These are phyloP conservation scores for Ferrisia virgata DNA, from an alignment of 2,888 invertebrate genomes.

Conservation along the genomic window DNA sequence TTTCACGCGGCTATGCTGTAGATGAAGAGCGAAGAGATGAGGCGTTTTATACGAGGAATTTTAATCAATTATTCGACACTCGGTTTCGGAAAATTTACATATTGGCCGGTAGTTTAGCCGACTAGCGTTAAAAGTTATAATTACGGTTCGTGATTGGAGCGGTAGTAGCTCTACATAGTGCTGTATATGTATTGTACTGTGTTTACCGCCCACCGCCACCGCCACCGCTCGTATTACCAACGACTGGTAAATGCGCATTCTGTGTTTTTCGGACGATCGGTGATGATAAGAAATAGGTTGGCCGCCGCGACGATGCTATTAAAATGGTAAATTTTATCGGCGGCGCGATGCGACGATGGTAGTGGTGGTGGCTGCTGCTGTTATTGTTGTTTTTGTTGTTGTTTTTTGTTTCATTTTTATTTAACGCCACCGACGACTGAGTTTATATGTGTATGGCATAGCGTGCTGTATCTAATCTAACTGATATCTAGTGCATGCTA, in stretches of 20 bases:
- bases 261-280: background rate
- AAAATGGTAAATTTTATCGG: background rate
- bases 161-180: too few species aligned
- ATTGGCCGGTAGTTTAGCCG: background rate
- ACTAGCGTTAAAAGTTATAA: background rate
- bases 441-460: background rate
- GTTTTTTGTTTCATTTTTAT: background rate
- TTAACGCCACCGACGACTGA: background rate
- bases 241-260: background rate
- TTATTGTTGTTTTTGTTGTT: background rate
- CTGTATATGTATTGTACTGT: too few species aligned
- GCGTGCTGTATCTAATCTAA: slow-evolving; percentile 2
- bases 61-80: slow-evolving; percentile 8
- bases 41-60: background rate
- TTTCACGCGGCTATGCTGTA: too few species aligned
- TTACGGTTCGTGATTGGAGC: slow-evolving; percentile 4
- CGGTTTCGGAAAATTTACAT: background rate
- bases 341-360: too few species aligned
- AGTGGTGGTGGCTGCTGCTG: too few species aligned
- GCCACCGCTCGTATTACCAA: background rate
- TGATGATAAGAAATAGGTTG: background rate
- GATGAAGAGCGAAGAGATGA: too few species aligned
- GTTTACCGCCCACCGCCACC: too few species aligned
- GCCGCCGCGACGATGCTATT: background rate
- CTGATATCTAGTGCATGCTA: slow-evolving; percentile 4